Conservation (phyloP, 2,113 vertebrate genomes). For the Corvus cornix region DNA sequence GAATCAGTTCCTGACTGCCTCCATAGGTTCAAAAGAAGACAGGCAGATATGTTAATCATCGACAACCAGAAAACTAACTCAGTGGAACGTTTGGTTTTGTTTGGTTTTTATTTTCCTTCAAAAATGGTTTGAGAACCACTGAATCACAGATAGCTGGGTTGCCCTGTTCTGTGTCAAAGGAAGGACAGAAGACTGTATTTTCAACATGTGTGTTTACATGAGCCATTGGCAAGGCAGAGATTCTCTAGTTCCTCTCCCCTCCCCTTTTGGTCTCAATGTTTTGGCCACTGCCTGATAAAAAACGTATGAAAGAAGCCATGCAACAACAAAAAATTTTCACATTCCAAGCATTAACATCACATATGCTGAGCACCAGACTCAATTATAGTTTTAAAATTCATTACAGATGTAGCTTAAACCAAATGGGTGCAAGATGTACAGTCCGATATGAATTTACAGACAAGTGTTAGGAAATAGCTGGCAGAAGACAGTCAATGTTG, state of each 20-base stretch:
- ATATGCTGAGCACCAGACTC: conserved; percentile 71
- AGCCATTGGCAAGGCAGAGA: background rate
- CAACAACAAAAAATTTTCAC: conserved; percentile 58
- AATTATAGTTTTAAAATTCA: conserved; percentile 74
- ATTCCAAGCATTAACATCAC: conserved; percentile 68
- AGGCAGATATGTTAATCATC: background rate
- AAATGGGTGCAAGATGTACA: conserved; percentile 77
- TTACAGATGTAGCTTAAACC: conserved; percentile 72
- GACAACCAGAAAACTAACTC: background rate
- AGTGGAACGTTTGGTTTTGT: background rate
- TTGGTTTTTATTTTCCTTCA: background rate
- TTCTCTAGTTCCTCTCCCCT: background rate
- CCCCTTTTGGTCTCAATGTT: background rate
- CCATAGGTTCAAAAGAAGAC: background rate
- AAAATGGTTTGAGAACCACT: background rate
- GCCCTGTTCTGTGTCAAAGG: background rate
- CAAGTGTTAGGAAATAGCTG: conserved; percentile 43
- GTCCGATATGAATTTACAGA: conserved; percentile 56
- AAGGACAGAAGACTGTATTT: background rate
- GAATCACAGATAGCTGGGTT: background rate
- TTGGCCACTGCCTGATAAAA: conserved; percentile 68
- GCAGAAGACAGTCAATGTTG: conserved; percentile 45
- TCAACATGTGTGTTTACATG: background rate
- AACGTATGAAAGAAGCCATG: conserved; percentile 68
- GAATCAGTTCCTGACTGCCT: background rate